A percentile compares a stretch with the other conserved stretches of the same genome.
Evolutionary conservation across 1,140 invertebrate genomes (phyloP).

Genomic region (Dysdera silvatica): DNA sequence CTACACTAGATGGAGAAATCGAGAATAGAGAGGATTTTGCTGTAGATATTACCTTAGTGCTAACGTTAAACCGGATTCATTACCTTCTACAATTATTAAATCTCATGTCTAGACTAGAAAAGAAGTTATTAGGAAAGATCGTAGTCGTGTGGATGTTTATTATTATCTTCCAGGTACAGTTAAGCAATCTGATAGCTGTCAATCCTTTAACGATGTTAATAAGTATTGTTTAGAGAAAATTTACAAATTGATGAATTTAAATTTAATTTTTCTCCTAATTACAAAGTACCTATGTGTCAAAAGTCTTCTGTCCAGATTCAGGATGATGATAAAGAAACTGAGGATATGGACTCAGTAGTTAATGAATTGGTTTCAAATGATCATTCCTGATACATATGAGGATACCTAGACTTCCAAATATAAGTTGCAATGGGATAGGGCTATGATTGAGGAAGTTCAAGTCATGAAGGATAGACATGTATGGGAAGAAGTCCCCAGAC

Average conservation of each 20-base stretch:
- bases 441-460: background rate
- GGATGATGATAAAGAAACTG: background rate
- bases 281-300: background rate
- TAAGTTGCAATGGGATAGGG: slow-evolving; percentile 4
- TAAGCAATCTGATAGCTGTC: background rate
- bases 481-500: background rate
- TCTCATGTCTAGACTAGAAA: background rate
- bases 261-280: background rate
- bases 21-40: background rate
- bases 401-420: background rate
- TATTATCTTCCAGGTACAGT: background rate
- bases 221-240: too few species aligned
- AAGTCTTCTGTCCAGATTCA: too few species aligned
- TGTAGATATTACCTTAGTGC: background rate
- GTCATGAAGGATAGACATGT: background rate
- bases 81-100: too few species aligned
- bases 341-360: background rate
- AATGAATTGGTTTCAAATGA: too few species aligned
- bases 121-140: background rate
- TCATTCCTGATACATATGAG: background rate
- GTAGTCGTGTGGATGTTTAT: background rate
- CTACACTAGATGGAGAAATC: background rate
- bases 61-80: too few species aligned
- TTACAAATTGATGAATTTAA: background rate
- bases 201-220: background rate